Evolutionary conservation across 2,888 invertebrate species (phyloP).

Genomic region (Galerucella calmariensis): DNA sequence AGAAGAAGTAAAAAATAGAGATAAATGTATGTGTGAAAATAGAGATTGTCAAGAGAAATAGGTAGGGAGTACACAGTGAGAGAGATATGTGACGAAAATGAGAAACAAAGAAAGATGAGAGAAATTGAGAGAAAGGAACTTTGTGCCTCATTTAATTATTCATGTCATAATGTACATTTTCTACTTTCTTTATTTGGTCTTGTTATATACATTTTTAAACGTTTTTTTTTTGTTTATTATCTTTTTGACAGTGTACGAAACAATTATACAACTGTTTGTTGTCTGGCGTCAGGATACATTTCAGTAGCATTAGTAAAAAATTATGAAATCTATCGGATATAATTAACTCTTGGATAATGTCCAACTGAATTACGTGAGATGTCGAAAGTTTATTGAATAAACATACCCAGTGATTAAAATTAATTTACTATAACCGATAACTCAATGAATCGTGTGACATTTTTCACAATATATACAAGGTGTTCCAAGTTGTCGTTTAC

Average conservation of each 20-base stretch:
- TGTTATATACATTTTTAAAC: neutral
- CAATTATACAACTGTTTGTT: constrained; percentile 27
- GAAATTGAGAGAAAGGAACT: too few species aligned
- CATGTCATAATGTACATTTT: too few species aligned
- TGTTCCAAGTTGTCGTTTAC: too few species aligned
- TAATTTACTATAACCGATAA: constrained; percentile 3
- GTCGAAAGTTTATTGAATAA: constrained; percentile 17
- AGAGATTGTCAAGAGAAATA: too few species aligned
- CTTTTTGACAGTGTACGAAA: neutral
- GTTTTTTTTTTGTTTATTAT: neutral
- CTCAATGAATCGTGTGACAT: constrained; percentile 5
- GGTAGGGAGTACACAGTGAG: too few species aligned
- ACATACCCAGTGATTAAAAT: constrained; percentile 20
- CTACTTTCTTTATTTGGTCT: too few species aligned
- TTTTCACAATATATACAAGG: too few species aligned
- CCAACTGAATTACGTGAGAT: constrained; percentile 30
- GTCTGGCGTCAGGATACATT: constrained; percentile 33
- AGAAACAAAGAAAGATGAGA: too few species aligned
- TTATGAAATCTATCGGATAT: constrained; percentile 40
- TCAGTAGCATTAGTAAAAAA: constrained; percentile 37
- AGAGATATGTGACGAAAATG: too few species aligned
- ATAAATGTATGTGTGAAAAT: too few species aligned
- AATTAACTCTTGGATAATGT: constrained; percentile 41
- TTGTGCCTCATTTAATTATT: too few species aligned
- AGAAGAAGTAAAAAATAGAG: too few species aligned